phyloP scores from a whole-genome alignment of 1,140 invertebrate genomes.

The Solenopsis fugax region DNA sequence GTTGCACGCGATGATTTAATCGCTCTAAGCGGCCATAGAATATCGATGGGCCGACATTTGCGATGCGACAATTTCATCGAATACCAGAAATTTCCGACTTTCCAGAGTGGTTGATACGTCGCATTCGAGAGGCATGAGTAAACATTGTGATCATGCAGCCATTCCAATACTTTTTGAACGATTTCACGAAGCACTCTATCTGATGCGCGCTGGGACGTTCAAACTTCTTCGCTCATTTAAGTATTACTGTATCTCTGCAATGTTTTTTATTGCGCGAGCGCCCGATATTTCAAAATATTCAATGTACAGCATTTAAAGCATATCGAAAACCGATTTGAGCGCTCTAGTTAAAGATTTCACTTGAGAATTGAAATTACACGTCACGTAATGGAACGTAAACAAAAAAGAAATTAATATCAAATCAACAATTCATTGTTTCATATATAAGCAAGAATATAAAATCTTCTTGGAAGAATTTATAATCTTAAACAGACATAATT shows the following conservation, averaged over 20 bases:
- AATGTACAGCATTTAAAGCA: not conserved
- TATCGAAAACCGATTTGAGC: slow-evolving; percentile 43
- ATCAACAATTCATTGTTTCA: no score
- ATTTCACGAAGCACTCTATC: slow-evolving; percentile 47
- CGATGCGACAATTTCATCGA: slow-evolving; percentile 65
- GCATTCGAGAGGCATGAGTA: slow-evolving; percentile 48
- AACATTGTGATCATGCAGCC: slow-evolving; percentile 53
- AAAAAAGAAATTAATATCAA: no score
- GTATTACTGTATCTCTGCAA: slow-evolving; percentile 24
- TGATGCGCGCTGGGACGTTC: slow-evolving; percentile 20
- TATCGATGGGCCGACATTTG: slow-evolving; percentile 65
- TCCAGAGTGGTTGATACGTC: slow-evolving; percentile 41
- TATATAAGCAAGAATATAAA: no score
- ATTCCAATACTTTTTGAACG: slow-evolving; percentile 48
- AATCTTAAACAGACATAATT: no score
- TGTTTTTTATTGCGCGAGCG: not conserved
- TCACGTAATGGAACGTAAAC: not conserved
- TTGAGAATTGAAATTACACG: not conserved
- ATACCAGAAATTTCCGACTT: slow-evolving; percentile 59
- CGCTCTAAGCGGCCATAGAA: slow-evolving; percentile 57
- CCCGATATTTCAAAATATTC: slow-evolving; percentile 27
- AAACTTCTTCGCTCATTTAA: slow-evolving; percentile 54
- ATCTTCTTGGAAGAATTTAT: no score
- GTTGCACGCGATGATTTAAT: slow-evolving; percentile 65
- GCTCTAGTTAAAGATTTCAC: slow-evolving; percentile 15